Base-by-base conservation (phyloP, 2,113 vertebrate genomes). In the Rallus limicola region DNA sequence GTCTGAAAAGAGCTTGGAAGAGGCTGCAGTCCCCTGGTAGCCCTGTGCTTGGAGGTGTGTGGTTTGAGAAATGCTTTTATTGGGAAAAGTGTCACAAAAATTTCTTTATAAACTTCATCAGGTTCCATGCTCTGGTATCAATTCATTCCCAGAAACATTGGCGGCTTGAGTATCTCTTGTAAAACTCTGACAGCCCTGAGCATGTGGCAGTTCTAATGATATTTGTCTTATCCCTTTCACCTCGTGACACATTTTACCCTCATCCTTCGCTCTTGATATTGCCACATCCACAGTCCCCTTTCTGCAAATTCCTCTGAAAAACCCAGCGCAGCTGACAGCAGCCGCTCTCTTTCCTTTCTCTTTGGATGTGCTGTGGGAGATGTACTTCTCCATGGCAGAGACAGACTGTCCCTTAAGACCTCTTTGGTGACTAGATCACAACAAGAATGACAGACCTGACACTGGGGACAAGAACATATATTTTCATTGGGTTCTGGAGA, bases 121-220 rank as follows among this genome's bases (percentile, higher is more conserved):
- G 21, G 48, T 62, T 44, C 58, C 52, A 31, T 48, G 38, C 84
- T 87, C 52, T 5, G 28, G 36, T 48, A 44, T 38, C 14, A 25
- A 72, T 13, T 70, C n/a, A 16, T 48, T 71, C 25, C 7, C 21
- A 25, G 84, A 80, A 78, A 40, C 59, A 62, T 7, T 44, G 50
- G 53, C 93, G 11, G 71, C 58, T 80, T 18, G 16, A 94, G 40
- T 24, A 91, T 86, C 80, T 91, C 77, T 11, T 55, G 91, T 19
- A 36, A 34, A 70, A 59, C 68, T 82, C 29, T 97, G 97, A 92
- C 92, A 93, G 88, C 56, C 78, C 83, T 42, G 31, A 90, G 82
- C 84, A 14, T 40, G 62, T 80, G 94, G 94, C 94, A 91, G 46
- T 42, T 94, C 53, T 80, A 71, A 86, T 6, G 69, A 88, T 89